phyloP scores from a whole-genome alignment of 2,888 invertebrate species.

The Strigamia crassipes region DNA sequence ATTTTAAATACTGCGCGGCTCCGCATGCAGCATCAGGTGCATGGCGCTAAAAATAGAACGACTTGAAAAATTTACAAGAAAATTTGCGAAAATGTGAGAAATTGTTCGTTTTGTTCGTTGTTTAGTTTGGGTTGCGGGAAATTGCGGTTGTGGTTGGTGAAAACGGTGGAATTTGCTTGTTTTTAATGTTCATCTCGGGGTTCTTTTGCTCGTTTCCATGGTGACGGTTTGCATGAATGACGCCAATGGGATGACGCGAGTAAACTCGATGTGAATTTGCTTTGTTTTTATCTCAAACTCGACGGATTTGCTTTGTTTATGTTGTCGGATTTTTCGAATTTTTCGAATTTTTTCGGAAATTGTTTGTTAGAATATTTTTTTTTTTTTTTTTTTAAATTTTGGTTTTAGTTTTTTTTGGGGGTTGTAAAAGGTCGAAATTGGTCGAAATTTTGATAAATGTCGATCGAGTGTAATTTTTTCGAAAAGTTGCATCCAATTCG shows the following conservation, averaged over 20 bases:
- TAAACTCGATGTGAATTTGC: background rate
- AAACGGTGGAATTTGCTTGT: background rate
- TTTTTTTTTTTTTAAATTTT: no score
- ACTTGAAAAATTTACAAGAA: background rate
- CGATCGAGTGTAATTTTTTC: no score
- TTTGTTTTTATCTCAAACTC: background rate
- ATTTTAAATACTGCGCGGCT: background rate
- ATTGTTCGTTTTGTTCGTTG: no score
- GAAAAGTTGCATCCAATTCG: no score
- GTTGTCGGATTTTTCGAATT: no score
- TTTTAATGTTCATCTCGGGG: background rate
- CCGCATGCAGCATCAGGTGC: conserved; percentile 1
- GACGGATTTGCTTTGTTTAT: no score
- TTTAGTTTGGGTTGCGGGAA: background rate
- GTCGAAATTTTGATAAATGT: no score
- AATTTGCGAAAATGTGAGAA: no score
- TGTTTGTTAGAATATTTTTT: no score
- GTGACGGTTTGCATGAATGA: conserved; percentile 14
- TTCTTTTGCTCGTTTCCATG: background rate
- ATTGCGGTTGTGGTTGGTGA: background rate
- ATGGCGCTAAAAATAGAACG: background rate
- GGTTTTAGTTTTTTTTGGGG: no score
- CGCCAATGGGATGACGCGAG: conserved; percentile 18
- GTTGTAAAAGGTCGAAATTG: no score
- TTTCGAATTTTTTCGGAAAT: no score